phyloP scores from a whole-genome alignment of 2,113 vertebrate genomes.

The Ramphastos sulfuratus region DNA sequence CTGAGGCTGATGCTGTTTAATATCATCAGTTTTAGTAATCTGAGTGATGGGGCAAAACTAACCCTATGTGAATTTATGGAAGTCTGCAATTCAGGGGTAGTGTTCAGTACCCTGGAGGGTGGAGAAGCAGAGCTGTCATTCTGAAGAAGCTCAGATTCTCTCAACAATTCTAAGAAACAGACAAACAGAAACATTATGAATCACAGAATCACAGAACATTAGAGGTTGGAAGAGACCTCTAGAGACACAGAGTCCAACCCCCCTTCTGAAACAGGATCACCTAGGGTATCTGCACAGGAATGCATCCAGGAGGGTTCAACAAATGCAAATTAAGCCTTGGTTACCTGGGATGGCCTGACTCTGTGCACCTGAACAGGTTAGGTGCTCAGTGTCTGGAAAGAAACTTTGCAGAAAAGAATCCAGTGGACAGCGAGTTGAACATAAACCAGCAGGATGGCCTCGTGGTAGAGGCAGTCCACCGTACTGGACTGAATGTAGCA shows the following conservation, averaged over 20 bases:
- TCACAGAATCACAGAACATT: too few relatives aligned
- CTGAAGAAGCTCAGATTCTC: background rate
- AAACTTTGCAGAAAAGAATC: background rate
- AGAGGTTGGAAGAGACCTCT: too few relatives aligned
- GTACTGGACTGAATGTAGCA: background rate
- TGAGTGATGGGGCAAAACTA: background rate
- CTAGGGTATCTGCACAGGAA: too few relatives aligned
- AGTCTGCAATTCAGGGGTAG: background rate
- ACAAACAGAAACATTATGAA: background rate
- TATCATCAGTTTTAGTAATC: fast-evolving
- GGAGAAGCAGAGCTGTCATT: background rate
- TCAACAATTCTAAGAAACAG: background rate
- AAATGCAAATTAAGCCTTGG: background rate
- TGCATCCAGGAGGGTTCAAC: background rate
- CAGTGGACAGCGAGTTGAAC: background rate
- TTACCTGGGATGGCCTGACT: background rate
- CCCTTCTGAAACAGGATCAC: too few relatives aligned
- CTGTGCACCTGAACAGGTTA: fast-evolving
- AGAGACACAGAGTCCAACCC: too few relatives aligned
- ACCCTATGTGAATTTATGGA: background rate
- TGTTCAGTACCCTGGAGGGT: background rate
- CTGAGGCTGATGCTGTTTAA: background rate
- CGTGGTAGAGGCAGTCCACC: background rate
- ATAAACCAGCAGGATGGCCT: background rate
- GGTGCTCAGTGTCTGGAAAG: background rate